Evolutionary conservation across 2,113 vertebrate species (phyloP).

Genomic region (Colaptes auratus): DNA sequence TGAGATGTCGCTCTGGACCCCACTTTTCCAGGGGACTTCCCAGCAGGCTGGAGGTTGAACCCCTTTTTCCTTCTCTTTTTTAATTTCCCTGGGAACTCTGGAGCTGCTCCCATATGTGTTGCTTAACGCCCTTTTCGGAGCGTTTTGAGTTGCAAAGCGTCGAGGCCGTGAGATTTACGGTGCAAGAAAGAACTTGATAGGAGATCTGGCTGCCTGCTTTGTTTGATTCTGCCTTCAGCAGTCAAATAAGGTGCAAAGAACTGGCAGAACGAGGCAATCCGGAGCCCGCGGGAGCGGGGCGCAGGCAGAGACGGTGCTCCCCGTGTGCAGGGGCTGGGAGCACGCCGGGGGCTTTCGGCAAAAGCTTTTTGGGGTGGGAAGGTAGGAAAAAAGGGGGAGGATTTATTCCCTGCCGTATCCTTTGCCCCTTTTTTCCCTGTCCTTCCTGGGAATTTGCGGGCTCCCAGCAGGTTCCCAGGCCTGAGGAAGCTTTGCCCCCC

Average conservation of each 20-base stretch:
- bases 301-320: constrained; percentile 28
- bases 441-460: not conserved
- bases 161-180: constrained; percentile 52
- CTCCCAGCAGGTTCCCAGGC: not conserved
- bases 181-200: constrained; percentile 78
- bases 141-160: constrained; percentile 20
- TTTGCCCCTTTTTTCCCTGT: not conserved
- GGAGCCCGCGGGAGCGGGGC: constrained; percentile 37
- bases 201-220: constrained; percentile 61
- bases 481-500: not conserved
- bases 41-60: not conserved
- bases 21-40: not conserved
- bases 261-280: constrained; percentile 72
- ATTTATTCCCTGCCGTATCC: not conserved
- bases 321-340: not conserved
- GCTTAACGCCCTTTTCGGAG: constrained; percentile 52
- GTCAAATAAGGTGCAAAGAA: constrained; percentile 76
- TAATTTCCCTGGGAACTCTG: not conserved
- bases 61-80: no score
- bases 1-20: not conserved
- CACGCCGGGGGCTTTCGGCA: not conserved
- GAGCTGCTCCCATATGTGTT: constrained; percentile 15
- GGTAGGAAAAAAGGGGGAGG: not conserved
- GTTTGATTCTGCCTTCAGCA: constrained; percentile 66
- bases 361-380: not conserved